Base-by-base conservation (phyloP, 2,797 vertebrate species). In the Limosa lapponica region DNA sequence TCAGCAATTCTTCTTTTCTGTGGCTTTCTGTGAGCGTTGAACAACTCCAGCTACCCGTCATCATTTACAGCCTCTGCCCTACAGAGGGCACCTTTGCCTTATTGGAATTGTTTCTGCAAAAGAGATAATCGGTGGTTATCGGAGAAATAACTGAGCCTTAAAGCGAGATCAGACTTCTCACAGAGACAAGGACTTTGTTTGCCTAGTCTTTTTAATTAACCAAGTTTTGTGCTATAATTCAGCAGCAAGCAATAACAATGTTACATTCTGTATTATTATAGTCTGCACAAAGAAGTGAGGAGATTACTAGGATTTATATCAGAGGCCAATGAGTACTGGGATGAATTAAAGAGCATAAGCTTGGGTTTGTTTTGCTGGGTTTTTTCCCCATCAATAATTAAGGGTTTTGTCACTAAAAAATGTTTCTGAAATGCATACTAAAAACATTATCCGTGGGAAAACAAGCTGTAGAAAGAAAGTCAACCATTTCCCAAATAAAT, bases 81-180 rank as follows among this genome's bases (percentile, higher is more conserved):
- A 98, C 88, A 98, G 98, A 98, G 98, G 98, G 98, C 98, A 97
- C 97, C 96, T 98, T 98, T 96, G 98, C 95, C 97, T 98, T 98
- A 90, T 97, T 97, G 89, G 97, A 98, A 97, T 95, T 82, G 80
- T 91, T 96, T 77, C 59, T 79, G 93, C 89, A 81, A 85, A 91
- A 81, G 84, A 86, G 87, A 37, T 37, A 93, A 92, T 95, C 83
- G 22, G 87, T 95, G 82, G 82, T 96, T 95, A 97, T 82, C 79
- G 69, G 85, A 87, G 37, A 96, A 96, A 82, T 61, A 80, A 90
- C 87, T 34, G 89, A 97, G 87, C 58, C 94, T 94, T 74, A 58
- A 80, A 95, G 70, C 30, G 12, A 90, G 85, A 72, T 51, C 48
- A 80, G 30, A 24, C 64, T 97, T 93, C 55, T 93, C 70, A 48